These are phyloP conservation scores for Dallia pectoralis DNA, from an alignment of 2,797 vertebrate genomes.

Conservation along the genomic window DNA sequence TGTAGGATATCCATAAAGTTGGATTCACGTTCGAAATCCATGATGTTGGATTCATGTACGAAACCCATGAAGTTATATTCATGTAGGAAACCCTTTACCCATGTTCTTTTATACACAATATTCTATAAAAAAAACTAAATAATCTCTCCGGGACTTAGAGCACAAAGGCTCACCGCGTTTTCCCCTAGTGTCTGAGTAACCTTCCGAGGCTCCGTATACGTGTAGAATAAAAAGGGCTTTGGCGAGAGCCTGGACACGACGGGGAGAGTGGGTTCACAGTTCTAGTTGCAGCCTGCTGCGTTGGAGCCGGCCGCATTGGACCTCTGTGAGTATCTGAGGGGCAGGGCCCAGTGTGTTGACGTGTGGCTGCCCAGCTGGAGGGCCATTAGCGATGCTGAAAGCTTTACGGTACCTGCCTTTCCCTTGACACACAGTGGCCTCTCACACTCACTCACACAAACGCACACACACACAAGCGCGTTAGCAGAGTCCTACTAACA, in stretches of 20 bases:
- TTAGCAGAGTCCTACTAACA: neutral
- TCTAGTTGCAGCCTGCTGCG: neutral
- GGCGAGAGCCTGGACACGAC: neutral
- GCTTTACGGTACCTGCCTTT: constrained; percentile 17
- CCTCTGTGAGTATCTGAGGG: neutral
- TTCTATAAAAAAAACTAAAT: neutral
- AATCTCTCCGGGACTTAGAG: neutral
- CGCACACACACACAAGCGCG: neutral
- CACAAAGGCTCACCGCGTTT: neutral
- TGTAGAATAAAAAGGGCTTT: neutral
- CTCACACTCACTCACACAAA: neutral
- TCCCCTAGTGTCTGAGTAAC: neutral
- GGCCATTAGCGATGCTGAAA: constrained; percentile 27
- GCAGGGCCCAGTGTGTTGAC: constrained; percentile 13
- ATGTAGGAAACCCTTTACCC: too few species aligned
- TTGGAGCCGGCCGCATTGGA: neutral
- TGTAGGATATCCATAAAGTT: too few species aligned
- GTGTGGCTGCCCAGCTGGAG: constrained; percentile 31
- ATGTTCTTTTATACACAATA: neutral
- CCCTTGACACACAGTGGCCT: constrained; percentile 1
- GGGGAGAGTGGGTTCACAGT: neutral
- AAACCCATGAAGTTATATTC: too few species aligned
- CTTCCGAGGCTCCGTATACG: neutral
- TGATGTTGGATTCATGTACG: too few species aligned
- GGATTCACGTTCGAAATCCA: too few species aligned